These are phyloP conservation scores for Argentina silus DNA, from an alignment of 2,797 vertebrate species.

Conservation along the genomic window DNA sequence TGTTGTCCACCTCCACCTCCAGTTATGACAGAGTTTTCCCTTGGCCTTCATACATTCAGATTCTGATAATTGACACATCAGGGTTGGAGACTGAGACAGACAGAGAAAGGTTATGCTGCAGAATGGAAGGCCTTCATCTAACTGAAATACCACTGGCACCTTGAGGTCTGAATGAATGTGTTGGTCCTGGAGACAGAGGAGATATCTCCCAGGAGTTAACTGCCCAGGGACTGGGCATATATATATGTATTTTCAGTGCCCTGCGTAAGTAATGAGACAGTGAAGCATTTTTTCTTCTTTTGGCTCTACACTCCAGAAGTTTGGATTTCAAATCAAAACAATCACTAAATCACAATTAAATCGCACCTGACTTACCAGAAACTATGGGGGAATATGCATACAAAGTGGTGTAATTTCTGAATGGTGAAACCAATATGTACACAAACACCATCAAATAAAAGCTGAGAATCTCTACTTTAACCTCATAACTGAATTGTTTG, in stretches of 20 bases:
- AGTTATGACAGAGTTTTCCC: neutral
- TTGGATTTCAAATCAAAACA: too few species aligned
- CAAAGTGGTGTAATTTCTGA: too few species aligned
- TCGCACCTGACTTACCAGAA: too few species aligned
- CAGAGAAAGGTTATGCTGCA: conserved; percentile 7
- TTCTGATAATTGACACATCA: neutral
- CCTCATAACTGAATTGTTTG: too few species aligned
- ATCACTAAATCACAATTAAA: too few species aligned
- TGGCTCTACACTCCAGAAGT: too few species aligned
- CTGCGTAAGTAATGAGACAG: neutral
- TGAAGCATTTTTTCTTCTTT: too few species aligned
- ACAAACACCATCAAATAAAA: too few species aligned
- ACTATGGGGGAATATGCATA: too few species aligned
- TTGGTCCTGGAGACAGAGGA: conserved; percentile 21
- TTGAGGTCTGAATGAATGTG: neutral
- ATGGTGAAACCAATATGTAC: too few species aligned
- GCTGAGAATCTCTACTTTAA: too few species aligned
- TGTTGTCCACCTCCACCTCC: neutral
- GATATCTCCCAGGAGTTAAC: neutral
- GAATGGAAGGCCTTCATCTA: conserved; percentile 61
- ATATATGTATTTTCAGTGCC: neutral
- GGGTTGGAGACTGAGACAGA: neutral
- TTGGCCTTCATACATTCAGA: neutral
- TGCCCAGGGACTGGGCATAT: neutral
- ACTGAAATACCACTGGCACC: conserved; percentile 65